phyloP scores from a whole-genome alignment of 1,140 invertebrate species.

The Epicauta chinensis region DNA sequence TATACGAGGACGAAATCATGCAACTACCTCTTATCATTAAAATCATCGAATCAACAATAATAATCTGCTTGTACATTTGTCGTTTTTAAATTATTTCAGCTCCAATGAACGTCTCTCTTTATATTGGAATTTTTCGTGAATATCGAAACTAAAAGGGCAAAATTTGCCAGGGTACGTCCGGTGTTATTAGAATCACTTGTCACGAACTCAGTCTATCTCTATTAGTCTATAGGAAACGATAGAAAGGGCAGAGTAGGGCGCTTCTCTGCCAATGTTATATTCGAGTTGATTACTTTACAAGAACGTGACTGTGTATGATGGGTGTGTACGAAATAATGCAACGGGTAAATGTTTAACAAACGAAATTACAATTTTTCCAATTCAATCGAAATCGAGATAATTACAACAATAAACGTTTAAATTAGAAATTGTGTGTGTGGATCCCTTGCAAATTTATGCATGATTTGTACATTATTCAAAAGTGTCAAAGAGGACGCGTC shows the following conservation, averaged over 20 bases:
- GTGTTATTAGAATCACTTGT: constrained; percentile 19
- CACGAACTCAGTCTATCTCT: constrained; percentile 16
- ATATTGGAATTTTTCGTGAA: background rate
- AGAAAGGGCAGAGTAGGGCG: background rate
- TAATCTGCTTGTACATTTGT: too few species aligned
- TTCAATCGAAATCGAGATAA: too few species aligned
- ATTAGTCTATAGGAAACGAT: constrained; percentile 6
- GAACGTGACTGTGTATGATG: constrained; percentile 12
- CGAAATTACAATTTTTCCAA: too few species aligned
- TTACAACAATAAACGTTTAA: too few species aligned
- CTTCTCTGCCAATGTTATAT: constrained; percentile 2
- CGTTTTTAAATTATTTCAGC: too few species aligned
- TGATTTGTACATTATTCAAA: constrained; percentile 13
- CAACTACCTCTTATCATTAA: too few species aligned
- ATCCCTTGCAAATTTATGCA: too few species aligned
- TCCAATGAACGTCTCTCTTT: too few species aligned
- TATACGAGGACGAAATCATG: too few species aligned
- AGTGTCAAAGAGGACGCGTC: constrained; percentile 12
- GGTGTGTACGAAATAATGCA: background rate
- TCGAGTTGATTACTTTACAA: constrained; percentile 16
- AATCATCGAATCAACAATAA: too few species aligned
- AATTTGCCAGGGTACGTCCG: constrained; percentile 13
- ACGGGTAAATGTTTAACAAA: too few species aligned
- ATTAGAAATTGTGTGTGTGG: too few species aligned
- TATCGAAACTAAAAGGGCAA: background rate